Evolutionary conservation across 2,113 vertebrate genomes (phyloP).

Genomic region (Naja naja): DNA sequence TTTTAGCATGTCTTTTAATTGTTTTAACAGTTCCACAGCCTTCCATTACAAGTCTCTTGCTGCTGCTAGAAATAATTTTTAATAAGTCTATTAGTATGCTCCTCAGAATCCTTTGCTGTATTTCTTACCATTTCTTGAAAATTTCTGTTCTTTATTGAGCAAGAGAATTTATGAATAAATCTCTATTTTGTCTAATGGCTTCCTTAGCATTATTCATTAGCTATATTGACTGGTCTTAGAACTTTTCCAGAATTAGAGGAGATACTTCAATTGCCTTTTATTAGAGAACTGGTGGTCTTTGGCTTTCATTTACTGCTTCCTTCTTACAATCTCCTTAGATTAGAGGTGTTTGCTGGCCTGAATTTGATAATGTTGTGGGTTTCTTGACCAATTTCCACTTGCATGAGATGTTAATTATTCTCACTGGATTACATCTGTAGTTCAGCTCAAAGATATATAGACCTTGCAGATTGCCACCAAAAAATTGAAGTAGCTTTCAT

Average conservation of each 20-base stretch:
- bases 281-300: neutral
- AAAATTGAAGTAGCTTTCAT: neutral
- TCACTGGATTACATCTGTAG: neutral
- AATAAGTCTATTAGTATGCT: neutral
- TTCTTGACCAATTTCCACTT: neutral
- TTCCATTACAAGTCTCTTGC: neutral
- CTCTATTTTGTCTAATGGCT: neutral
- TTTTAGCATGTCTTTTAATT: neutral
- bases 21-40: neutral
- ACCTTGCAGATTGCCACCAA: neutral
- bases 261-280: neutral
- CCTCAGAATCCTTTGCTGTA: neutral
- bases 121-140: neutral
- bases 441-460: neutral
- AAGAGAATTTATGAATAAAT: neutral
- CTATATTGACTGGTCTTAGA: neutral
- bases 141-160: neutral
- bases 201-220: neutral
- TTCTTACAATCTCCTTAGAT: neutral
- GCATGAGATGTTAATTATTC: neutral
- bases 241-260: neutral
- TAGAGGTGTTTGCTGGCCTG: neutral
- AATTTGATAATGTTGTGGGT: neutral
- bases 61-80: neutral
- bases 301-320: neutral